Percentiles rank a stretch among this genome's conserved stretches.
Conservation (phyloP, 2,797 vertebrate genomes). For the Acridotheres tristis region DNA sequence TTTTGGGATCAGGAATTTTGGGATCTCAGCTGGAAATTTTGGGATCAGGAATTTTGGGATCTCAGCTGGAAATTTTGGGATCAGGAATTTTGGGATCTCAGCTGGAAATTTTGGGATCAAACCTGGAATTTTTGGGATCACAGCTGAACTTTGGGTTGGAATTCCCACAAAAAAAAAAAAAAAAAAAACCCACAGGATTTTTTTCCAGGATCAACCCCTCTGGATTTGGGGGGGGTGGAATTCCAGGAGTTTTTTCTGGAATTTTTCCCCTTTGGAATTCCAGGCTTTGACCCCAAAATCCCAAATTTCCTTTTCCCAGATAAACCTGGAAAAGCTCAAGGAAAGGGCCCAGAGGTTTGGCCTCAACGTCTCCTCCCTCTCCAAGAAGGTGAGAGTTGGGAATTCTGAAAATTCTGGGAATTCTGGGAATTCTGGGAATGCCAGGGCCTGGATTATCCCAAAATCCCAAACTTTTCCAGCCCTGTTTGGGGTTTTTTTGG, state of each 20-base stretch:
- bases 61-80: too few species aligned
- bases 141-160: too few species aligned
- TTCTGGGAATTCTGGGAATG: background rate
- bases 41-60: too few species aligned
- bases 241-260: accelerated
- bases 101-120: too few species aligned
- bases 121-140: too few species aligned
- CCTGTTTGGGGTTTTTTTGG: background rate
- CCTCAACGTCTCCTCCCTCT: slow-evolving; percentile 88
- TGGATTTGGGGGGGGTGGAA: background rate
- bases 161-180: too few species aligned
- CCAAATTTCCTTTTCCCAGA: slow-evolving; percentile 64
- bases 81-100: too few species aligned
- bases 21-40: too few species aligned
- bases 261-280: background rate
- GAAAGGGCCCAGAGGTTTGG: slow-evolving; percentile 92
- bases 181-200: too few species aligned
- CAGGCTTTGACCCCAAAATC: too few species aligned
- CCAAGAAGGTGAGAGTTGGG: slow-evolving; percentile 83
- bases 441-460: too few species aligned
- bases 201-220: background rate
- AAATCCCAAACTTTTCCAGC: background rate
- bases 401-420: background rate
- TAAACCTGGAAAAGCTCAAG: slow-evolving; percentile 88
- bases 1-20: too few species aligned